Evolutionary conservation across 2,888 invertebrate genomes (phyloP).

Genomic region (Diarsia brunnea): DNA sequence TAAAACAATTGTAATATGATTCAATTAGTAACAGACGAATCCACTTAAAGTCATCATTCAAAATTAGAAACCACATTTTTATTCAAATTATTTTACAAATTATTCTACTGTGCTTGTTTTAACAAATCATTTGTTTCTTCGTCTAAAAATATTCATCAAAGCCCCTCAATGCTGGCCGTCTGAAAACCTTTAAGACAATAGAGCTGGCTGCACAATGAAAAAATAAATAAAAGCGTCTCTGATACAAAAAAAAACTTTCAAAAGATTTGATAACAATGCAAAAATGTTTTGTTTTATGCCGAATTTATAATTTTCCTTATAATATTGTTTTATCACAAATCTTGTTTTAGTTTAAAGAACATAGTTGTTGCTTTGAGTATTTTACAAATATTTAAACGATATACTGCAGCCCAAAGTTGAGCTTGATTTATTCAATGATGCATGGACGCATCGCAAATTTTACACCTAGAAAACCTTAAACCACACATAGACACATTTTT

Average conservation of each 20-base stretch:
- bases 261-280: conserved; percentile 49
- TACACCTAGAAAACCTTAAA: neutral
- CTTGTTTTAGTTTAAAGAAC: neutral
- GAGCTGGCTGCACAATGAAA: conserved; percentile 39
- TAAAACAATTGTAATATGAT: neutral
- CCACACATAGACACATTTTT: neutral
- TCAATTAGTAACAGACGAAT: conserved; percentile 10
- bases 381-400: neutral
- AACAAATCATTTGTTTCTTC: conserved; percentile 40
- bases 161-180: conserved; percentile 38
- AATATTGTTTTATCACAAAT: conserved; percentile 15
- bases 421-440: neutral
- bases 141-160: conserved; percentile 57
- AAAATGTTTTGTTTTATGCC: conserved; percentile 36
- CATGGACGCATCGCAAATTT: neutral
- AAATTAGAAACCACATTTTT: neutral
- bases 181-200: conserved; percentile 50
- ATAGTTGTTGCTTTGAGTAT: neutral
- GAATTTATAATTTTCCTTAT: conserved; percentile 12
- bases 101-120: conserved; percentile 20
- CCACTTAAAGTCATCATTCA: neutral
- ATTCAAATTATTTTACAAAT: conserved; percentile 16
- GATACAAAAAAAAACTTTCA: conserved; percentile 52
- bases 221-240: conserved; percentile 42
- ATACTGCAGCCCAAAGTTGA: neutral